A percentile compares a stretch with the other conserved stretches of the same genome.
phyloP scores from a whole-genome alignment of 2,797 vertebrate species.

The Galaxias olidus region DNA sequence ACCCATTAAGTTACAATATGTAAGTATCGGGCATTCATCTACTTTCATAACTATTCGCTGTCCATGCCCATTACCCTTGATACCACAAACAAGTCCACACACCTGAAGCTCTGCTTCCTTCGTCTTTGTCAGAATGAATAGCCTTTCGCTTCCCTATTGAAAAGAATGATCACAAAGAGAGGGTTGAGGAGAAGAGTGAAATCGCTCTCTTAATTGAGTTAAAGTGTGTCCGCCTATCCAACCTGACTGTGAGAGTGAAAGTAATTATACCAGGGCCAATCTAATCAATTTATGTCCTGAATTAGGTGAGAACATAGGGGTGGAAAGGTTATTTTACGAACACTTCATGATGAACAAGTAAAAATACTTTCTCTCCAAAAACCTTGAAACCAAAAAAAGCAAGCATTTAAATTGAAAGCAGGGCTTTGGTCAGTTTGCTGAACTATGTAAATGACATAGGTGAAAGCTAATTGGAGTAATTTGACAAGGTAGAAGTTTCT shows the following conservation, averaged over 20 bases:
- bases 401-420: too few relatives aligned
- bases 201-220: conserved; percentile 43
- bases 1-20: too few relatives aligned
- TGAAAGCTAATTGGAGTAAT: conserved; percentile 19
- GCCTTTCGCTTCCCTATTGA: conserved; percentile 23
- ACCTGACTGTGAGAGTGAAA: conserved; percentile 38
- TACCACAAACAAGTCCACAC: background rate
- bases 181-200: conserved; percentile 31
- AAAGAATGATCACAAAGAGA: conserved; percentile 30
- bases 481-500: background rate
- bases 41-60: too few relatives aligned
- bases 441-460: too few relatives aligned
- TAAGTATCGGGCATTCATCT: too few relatives aligned
- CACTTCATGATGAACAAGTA: too few relatives aligned
- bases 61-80: too few relatives aligned
- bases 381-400: too few relatives aligned
- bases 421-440: background rate
- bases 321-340: conserved; percentile 19
- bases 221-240: conserved; percentile 28
- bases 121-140: conserved; percentile 21
- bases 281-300: conserved; percentile 43
- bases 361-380: too few relatives aligned
- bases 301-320: conserved; percentile 46
- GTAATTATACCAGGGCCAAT: conserved; percentile 43
- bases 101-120: background rate